Percentiles rank a stretch among this genome's conserved stretches.
Conservation (phyloP, 2,113 vertebrate species). For the Python bivittatus region DNA sequence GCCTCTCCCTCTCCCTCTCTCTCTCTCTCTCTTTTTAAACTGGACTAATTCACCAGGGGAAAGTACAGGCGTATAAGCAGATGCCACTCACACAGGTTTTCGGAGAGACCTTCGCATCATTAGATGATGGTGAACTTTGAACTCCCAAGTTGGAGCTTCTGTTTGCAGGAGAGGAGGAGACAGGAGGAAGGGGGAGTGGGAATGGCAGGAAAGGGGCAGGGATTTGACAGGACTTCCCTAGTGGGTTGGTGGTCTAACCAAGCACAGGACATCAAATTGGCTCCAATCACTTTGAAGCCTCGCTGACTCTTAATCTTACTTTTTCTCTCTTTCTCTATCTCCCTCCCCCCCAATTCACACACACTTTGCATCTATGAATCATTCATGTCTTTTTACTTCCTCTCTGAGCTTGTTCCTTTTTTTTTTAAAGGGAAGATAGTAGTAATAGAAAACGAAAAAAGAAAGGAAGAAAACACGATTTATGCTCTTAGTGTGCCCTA, state of each 20-base stretch:
- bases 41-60: slow-evolving; percentile 63
- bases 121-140: slow-evolving; percentile 73
- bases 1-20: not conserved
- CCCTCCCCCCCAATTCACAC: not conserved
- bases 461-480: slow-evolving; percentile 18
- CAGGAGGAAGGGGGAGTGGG: slow-evolving; percentile 12
- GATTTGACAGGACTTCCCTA: slow-evolving; percentile 64
- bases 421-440: not conserved
- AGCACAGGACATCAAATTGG: slow-evolving; percentile 72
- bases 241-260: slow-evolving; percentile 69
- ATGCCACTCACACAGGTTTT: slow-evolving; percentile 67
- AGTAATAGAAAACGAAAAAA: not conserved
- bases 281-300: slow-evolving; percentile 72
- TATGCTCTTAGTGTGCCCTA: slow-evolving; percentile 49
- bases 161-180: slow-evolving; percentile 42
- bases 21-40: not conserved
- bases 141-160: slow-evolving; percentile 61
- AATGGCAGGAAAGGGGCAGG: slow-evolving; percentile 48
- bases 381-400: slow-evolving; percentile 58
- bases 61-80: slow-evolving; percentile 55
- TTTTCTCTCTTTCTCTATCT: slow-evolving; percentile 9
- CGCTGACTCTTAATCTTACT: slow-evolving; percentile 66
- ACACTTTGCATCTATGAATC: slow-evolving; percentile 63
- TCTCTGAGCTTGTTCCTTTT: slow-evolving; percentile 4
- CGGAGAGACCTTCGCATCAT: slow-evolving; percentile 62